Evolutionary conservation across 2,113 vertebrate genomes (phyloP), one percentile per base, ranked within the genome.

Genomic region (Hippocampus abdominalis): DNA sequence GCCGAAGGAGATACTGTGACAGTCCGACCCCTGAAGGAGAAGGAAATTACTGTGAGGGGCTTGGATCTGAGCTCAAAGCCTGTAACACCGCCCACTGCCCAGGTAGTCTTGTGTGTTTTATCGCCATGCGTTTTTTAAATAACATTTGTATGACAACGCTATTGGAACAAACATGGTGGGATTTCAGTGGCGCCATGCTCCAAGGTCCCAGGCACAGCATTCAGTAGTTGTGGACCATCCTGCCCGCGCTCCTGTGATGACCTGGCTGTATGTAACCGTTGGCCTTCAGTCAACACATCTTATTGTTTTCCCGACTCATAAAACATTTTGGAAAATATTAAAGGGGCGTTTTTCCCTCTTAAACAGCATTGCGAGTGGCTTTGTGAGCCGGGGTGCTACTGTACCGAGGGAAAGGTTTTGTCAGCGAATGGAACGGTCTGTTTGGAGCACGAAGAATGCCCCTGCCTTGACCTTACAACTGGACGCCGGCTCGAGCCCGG

Each of bases 331-430:
- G 18, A 66, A 44, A 32, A 70, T 46, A 27, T 36, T 65, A 36
- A 49, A n/a, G 27, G 1, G 20, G 36, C 61, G 32, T 46, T 69
- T 11, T 39, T 15, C 16, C 39, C n/a, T 32, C 0, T 46, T 64
- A 23, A 20, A 36, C 84, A 96, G 95, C 89, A 90, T 72, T 96
- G 95, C 3, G 64, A 90, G 44, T 94, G 94, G 94, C 80, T 13
- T 9, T 97, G 95, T 84, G 92, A 94, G 78, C 91, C 95, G 0
- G 95, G 95, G 10, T 96, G 95, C 74, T 95, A 96, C 89, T 96
- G 95, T 56, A 91, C 94, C 0, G 80, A 69, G 0, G 94, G 92
- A 18, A 90, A 86, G 68, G 86, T 95, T 46, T 88, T 96, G 81
- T 92, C 85, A 36, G 85, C 71, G 0, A 88, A 94, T 0, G 90